Conservation (phyloP, 2,888 invertebrate species). For the Yponomeuta sedellus region DNA sequence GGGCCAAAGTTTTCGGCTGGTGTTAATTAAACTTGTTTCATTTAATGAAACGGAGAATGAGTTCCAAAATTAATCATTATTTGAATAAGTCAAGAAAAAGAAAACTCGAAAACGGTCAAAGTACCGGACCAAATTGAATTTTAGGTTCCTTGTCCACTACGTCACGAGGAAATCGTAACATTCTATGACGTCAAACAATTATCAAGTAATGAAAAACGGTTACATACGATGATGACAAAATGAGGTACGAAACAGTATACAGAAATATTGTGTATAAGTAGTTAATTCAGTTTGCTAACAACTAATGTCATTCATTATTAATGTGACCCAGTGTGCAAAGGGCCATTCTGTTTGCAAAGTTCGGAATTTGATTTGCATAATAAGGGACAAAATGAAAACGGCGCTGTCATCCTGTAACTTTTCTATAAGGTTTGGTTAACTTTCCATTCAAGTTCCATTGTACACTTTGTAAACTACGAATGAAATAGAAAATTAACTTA, state of each 20-base stretch:
- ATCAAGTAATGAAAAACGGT: too few relatives aligned
- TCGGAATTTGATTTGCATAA: conserved; percentile 55
- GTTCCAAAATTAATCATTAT: conserved; percentile 67
- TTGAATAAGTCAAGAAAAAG: conserved; percentile 55
- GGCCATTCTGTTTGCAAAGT: conserved; percentile 50
- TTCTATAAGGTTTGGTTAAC: neutral
- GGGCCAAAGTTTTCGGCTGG: conserved; percentile 12
- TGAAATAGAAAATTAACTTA: too few relatives aligned
- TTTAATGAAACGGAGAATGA: conserved; percentile 63
- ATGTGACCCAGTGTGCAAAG: too few relatives aligned
- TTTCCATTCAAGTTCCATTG: neutral
- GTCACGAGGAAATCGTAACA: too few relatives aligned
- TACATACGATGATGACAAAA: too few relatives aligned
- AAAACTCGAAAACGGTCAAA: conserved; percentile 52
- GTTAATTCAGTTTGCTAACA: too few relatives aligned
- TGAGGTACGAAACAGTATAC: too few relatives aligned
- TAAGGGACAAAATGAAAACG: conserved; percentile 59
- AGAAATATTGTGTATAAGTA: too few relatives aligned
- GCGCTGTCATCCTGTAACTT: conserved; percentile 35
- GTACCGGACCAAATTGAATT: conserved; percentile 59
- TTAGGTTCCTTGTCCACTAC: conserved; percentile 21
- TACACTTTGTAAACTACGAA: too few relatives aligned
- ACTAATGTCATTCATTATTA: too few relatives aligned
- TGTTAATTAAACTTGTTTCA: conserved; percentile 69
- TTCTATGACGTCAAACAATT: too few relatives aligned